These are phyloP conservation scores for Tubulanus polymorphus DNA, from an alignment of 2,888 invertebrate species.

Conservation along the genomic window DNA sequence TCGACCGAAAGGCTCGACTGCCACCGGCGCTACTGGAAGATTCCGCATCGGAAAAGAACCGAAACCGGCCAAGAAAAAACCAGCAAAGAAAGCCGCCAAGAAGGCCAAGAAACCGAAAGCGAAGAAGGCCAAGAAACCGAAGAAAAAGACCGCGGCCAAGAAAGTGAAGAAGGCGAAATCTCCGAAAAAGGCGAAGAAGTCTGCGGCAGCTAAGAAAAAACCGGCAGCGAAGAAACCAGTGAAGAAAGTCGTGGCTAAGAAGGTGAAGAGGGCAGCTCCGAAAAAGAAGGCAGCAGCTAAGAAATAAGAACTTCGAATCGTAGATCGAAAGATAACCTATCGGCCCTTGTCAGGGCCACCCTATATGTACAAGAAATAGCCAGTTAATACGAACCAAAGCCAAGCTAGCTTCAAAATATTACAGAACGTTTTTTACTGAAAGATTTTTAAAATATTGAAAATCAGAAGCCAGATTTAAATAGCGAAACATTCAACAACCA, in stretches of 20 bases:
- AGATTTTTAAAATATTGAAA: no score
- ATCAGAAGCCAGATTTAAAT: no score
- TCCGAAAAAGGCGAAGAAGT: constrained; percentile 1
- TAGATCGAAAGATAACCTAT: not conserved
- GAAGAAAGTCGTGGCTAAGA: not conserved
- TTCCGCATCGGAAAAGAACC: constrained; percentile 1
- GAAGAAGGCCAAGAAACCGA: not conserved
- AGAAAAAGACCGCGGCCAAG: not conserved
- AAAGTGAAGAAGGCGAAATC: constrained; percentile 3
- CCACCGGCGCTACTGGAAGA: not conserved
- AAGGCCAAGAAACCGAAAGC: not conserved
- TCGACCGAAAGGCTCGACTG: constrained; percentile 3
- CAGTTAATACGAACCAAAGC: no score
- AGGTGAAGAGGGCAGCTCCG: not conserved
- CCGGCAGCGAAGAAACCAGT: not conserved
- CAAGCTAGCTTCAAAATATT: no score
- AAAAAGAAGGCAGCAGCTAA: not conserved
- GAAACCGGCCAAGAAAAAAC: not conserved
- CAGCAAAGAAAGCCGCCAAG: not conserved
- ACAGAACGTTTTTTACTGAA: no score
- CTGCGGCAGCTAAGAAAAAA: not conserved
- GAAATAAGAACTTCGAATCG: not conserved
- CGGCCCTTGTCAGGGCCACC: constrained; percentile 3
- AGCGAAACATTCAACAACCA: no score
- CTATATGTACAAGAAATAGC: no score